These are phyloP conservation scores for Acanthopagrus latus DNA, from an alignment of 2,797 vertebrate genomes.

Conservation along the genomic window DNA sequence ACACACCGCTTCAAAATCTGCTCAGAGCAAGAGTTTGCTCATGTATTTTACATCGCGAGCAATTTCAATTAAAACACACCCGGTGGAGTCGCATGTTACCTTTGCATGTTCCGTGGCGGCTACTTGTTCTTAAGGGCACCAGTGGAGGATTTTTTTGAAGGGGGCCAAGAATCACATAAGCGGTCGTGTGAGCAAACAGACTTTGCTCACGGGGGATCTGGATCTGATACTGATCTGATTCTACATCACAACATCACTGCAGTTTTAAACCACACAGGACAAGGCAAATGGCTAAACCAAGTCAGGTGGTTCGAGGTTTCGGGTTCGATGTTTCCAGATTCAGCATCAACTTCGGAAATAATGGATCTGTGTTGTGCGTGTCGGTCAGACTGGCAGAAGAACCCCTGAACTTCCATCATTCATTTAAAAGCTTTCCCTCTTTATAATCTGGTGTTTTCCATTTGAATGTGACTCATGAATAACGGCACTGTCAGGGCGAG, in stretches of 20 bases:
- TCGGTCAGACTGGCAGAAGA: background rate
- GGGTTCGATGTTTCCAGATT: background rate
- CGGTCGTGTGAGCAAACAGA: background rate
- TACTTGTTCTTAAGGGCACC: background rate
- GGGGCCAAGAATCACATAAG: background rate
- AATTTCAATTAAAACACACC: constrained; percentile 57
- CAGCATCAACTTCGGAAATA: background rate
- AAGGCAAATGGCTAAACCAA: background rate
- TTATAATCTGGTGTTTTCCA: background rate
- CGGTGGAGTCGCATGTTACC: constrained; percentile 36
- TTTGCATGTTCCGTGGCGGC: constrained; percentile 9
- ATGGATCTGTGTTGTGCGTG: background rate
- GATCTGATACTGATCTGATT: constrained; percentile 3
- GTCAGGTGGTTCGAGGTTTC: background rate
- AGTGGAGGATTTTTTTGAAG: background rate
- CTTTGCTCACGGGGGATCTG: background rate
- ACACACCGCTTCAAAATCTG: constrained; percentile 16
- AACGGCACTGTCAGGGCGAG: background rate
- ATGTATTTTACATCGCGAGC: constrained; percentile 60
- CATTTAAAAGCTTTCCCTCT: background rate
- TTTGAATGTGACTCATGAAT: background rate
- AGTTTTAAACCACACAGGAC: background rate
- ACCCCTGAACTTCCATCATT: background rate
- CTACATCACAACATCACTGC: background rate
- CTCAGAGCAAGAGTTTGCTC: constrained; percentile 33